Conservation (phyloP, 1,140 invertebrate genomes). For the Campoletis sonorensis region DNA sequence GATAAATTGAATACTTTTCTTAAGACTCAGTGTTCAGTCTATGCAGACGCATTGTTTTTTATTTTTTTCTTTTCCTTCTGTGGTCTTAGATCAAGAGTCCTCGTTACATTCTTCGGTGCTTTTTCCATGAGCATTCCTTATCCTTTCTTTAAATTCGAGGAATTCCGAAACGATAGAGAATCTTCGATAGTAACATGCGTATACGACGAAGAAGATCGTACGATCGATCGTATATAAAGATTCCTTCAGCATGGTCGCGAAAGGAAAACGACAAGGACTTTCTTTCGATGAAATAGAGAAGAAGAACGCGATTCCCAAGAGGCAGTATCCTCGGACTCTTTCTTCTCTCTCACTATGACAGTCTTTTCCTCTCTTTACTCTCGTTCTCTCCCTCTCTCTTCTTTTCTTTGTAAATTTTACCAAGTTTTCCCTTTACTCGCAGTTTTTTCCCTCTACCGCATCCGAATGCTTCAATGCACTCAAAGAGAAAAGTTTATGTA, state of each 20-base stretch:
- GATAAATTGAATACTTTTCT: neutral
- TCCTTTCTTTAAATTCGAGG: neutral
- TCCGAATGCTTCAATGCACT: conserved; percentile 26
- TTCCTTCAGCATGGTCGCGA: neutral
- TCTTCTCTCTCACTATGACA: neutral
- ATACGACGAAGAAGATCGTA: neutral
- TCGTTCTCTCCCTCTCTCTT: neutral
- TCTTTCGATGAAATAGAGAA: conserved; percentile 5
- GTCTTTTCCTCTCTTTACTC: neutral
- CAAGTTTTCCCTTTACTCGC: conserved; percentile 4
- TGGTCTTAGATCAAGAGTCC: neutral
- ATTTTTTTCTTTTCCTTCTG: conserved; percentile 10
- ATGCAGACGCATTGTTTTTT: neutral
- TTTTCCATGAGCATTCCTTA: conserved; percentile 3
- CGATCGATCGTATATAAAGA: conserved; percentile 30
- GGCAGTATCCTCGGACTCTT: neutral
- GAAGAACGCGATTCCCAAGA: neutral
- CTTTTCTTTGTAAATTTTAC: conserved; percentile 24
- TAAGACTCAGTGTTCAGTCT: conserved; percentile 19
- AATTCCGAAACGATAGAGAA: neutral
- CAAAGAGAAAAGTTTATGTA: conserved; percentile 32
- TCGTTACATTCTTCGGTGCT: conserved; percentile 6
- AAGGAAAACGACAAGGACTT: conserved; percentile 1
- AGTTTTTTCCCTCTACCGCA: conserved; percentile 19
- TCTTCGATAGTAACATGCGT: neutral